Conservation (phyloP, 2,797 vertebrate species). For the Loriculus beryllinus region DNA sequence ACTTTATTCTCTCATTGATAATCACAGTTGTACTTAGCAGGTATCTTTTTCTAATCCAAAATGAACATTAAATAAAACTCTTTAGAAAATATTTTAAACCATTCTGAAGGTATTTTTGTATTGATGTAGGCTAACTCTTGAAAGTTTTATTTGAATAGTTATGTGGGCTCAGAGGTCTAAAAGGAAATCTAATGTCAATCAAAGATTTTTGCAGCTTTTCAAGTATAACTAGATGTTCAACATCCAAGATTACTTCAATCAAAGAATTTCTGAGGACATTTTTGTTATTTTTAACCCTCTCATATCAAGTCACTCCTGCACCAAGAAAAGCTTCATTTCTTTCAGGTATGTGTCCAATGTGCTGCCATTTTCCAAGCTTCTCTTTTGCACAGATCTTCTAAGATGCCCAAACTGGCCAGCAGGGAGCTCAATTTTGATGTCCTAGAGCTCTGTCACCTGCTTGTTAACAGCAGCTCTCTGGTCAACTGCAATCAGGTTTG, state of each 20-base stretch:
- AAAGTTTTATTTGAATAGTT: not conserved
- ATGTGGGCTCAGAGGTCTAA: rapidly evolving
- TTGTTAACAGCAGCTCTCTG: not conserved
- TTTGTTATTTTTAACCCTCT: not conserved
- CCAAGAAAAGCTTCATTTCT: not conserved
- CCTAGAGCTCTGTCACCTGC: not conserved
- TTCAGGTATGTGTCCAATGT: not conserved
- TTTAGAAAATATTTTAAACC: not conserved
- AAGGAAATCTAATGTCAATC: not conserved
- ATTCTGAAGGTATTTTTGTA: not conserved
- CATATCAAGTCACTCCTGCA: not conserved
- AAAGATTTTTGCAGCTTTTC: not conserved
- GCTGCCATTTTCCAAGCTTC: not conserved
- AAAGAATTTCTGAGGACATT: not conserved
- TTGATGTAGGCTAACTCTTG: not conserved
- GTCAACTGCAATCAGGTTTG: not conserved
- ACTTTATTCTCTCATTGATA: not conserved
- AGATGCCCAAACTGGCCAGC: not conserved
- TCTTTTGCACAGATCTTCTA: not conserved
- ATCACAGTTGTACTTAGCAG: not conserved
- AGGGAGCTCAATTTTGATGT: not conserved
- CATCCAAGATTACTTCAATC: not conserved
- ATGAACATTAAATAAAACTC: not conserved
- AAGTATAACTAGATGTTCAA: not conserved
- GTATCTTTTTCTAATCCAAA: not conserved